Base-by-base conservation (phyloP, 1,140 invertebrate genomes). In the Drosophila elegans region DNA sequence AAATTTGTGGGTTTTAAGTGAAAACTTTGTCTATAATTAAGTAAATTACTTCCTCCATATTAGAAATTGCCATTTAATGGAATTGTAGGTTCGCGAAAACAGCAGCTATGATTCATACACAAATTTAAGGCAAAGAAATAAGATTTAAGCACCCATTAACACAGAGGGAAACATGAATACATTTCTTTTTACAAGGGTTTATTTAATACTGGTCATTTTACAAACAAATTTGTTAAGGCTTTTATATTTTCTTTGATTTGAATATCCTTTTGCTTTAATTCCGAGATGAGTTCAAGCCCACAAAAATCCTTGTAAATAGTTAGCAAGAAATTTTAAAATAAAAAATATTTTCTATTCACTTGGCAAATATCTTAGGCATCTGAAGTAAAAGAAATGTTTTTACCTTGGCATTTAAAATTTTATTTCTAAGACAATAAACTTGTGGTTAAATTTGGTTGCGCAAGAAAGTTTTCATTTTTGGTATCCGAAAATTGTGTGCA, bases 11-110 rank as follows among this genome's bases (percentile, higher is more conserved):
- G 34, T 57, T 44, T 38, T 46, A 21, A 38, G 48, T 36, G 21
- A 56, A 45, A 71, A 69, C 48, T 55, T 69, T 55, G 21, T 21
- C 48, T 54, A 68, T 55, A 69, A 71, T 69, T 69, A 56, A 21
- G 67, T 10, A 56, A 71, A 55, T 71, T 39, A 48, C 44, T 71
- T 57, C 44, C 49, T 69, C 27, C 48, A 48, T 55, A 46, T 41
- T 27, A 29, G 3, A 71, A 60, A 38, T 46, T 10, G 32, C 61
- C 44, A 60, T 45, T 42, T 45, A 44, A 44, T 16, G 21, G 29
- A 44, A 63, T 16, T 44, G 4, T 12, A 4, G 49, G n/a, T 7
- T 13, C 12, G 13, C n/a, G 7, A 7, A 16, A 1, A 16, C 48
- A 29, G 57, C 57, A 54, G 25, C 25, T 29, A n/a, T 54, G 34